Percentiles rank a stretch among this genome's conserved stretches.
These are phyloP conservation scores for Amblyjoppa fuscipennis DNA, from an alignment of 2,888 invertebrate genomes.

Conservation along the genomic window DNA sequence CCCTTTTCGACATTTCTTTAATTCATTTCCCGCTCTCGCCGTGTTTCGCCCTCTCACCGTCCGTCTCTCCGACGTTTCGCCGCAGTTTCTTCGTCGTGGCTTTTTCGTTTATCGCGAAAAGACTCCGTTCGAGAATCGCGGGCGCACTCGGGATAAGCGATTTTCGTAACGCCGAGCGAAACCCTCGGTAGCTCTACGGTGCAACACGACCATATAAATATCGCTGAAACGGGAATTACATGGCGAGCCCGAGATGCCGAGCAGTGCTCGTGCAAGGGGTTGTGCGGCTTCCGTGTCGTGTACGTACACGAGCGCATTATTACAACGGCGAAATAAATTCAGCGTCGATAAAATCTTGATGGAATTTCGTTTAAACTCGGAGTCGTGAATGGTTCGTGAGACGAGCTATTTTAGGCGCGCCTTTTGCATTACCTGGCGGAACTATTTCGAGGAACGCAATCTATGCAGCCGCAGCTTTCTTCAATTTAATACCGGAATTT, in stretches of 20 bases:
- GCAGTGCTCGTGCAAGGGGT: conserved; percentile 24
- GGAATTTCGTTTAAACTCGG: conserved; percentile 53
- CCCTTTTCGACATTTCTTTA: background rate
- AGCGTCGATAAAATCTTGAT: conserved; percentile 58
- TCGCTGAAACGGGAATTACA: conserved; percentile 66
- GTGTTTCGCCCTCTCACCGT: conserved; percentile 27
- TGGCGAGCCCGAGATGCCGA: conserved; percentile 44
- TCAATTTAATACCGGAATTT: background rate
- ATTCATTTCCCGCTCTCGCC: conserved; percentile 28
- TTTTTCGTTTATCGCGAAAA: conserved; percentile 59
- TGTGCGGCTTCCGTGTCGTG: conserved; percentile 19
- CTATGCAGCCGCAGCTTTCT: background rate
- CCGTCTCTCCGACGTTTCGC: background rate
- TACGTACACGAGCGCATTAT: conserved; percentile 42
- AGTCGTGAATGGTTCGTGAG: conserved; percentile 28
- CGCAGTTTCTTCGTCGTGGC: conserved; percentile 34
- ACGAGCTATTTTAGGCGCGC: conserved; percentile 12
- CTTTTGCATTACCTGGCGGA: conserved; percentile 8
- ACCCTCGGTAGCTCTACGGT: conserved; percentile 15
- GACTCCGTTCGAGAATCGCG: conserved; percentile 47
- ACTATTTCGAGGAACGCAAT: background rate
- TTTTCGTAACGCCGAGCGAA: conserved; percentile 45
- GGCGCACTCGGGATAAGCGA: conserved; percentile 40
- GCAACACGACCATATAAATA: conserved; percentile 65
- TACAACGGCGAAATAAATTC: conserved; percentile 39